Base-by-base conservation (phyloP, 2,113 vertebrate species). In the Pseudopodoces humilis region DNA sequence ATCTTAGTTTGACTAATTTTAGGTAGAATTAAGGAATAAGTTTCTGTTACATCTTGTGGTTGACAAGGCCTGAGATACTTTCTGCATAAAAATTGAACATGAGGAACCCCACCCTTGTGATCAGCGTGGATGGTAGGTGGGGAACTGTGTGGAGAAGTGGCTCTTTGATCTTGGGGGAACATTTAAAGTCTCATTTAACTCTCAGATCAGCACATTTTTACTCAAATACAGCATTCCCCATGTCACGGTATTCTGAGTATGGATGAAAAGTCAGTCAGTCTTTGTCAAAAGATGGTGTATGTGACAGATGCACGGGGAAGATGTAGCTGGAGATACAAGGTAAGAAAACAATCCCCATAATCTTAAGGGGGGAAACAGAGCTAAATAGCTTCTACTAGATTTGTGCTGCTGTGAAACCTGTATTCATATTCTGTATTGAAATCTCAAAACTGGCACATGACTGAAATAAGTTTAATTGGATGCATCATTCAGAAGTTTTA, bases 281-380 rank as follows among this genome's bases (percentile, higher is more conserved):
- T 97, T 87, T 98, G 97, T 97, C 95, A 92, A 97, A 98, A 97
- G 96, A 97, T 56, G 96, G 96, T 97, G 62, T 91, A 96, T 97
- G 93, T 97, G 89, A 97, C 95, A 97, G 97, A 98, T 96, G 95
- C 92, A 79, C 95, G 97, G 96, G 97, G 97, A 97, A 97, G 96
- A 97, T 98, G 97, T 97, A 98, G 96, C 97, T 96, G 95, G 96
- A 97, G 85, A 96, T 30, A 95, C 74, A 95, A 97, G 97, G 97
- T 98, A 97, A 98, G 97, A 86, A 95, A 85, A 95, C 81, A 49
- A 78, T 18, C 30, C 59, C 74, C 53, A 20, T 41, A 52, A 74
- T 63, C 60, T 49, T 90, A 71, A 88, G 31, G 56, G 72, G 13
- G 27, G 76, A 74, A 80, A 86, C 74, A 77, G 37, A 85, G 22